Evolutionary conservation across 2,113 vertebrate species (phyloP), one percentile per base, ranked within the genome.

Genomic region (Ancistrus triradiatus): DNA sequence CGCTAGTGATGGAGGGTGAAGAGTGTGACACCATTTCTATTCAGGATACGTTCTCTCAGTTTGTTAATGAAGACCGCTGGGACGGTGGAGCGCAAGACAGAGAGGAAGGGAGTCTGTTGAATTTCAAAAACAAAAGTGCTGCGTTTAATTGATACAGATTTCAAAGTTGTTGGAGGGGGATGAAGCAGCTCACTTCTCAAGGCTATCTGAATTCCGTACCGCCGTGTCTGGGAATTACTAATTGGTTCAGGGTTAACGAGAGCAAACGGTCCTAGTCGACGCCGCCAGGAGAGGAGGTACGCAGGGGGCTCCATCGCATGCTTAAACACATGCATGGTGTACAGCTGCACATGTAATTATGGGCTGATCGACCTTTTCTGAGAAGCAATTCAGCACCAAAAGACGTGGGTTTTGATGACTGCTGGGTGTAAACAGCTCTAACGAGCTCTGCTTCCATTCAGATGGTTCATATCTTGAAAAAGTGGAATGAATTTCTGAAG

Each of bases 1-100:
- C 9, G 35, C 35, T 42, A 59, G 14, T 37, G 15, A 15, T 9
- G 49, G 15, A 27, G 15, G 4, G 28, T 35, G 58, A 59, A 49
- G 5, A 9, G 35, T 50, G 25, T 52, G 31, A 44, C 25, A 37
- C n/a, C 21, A 74, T 78, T 74, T 68, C 63, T 24, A 77, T 72
- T 64, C 74, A 67, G 59, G 52, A 52, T 56, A 53, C 40, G 59
- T 60, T 77, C 64, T 28, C 35, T 51, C 61, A n/a, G 50, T 66
- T 68, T 69, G 60, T 63, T 77, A 73, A 75, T 77, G 69, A 79
- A 73, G 61, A 77, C 64, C 35, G 68, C 59, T 57, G 75, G 77
- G 77, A 77, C 43, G 25, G 44, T 40, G 19, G 58, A 24, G 27
- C 66, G 51, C 42, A 71, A 79, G 55, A 69, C 47, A 35, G 17